These are phyloP conservation scores for Callospermophilus lateralis DNA, from an alignment of 2,113 vertebrate species.

Conservation along the genomic window DNA sequence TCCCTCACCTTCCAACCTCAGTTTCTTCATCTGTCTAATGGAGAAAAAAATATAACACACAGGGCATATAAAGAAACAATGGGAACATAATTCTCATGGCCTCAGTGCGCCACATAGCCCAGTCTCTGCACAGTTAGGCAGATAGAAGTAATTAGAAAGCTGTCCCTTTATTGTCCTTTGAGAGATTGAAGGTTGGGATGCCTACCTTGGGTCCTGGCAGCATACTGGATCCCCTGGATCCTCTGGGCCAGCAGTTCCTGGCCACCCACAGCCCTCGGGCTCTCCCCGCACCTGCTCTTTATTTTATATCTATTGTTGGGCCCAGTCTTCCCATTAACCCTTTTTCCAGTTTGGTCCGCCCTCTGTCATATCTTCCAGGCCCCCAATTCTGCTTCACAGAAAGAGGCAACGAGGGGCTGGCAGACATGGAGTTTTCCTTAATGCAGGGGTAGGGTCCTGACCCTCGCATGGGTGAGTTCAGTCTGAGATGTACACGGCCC, in stretches of 20 bases:
- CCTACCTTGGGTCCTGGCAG: neutral
- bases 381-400: neutral
- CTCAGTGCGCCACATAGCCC: accelerated
- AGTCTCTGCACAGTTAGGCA: neutral
- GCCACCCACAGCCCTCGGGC: too few relatives aligned
- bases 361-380: neutral
- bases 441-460: accelerated
- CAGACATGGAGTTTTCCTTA: neutral
- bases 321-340: neutral
- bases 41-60: neutral
- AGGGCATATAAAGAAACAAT: neutral
- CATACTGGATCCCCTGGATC: neutral
- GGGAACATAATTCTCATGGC: neutral
- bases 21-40: neutral
- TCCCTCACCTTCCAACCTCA: neutral
- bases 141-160: neutral
- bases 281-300: neutral
- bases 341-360: neutral
- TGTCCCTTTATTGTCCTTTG: neutral
- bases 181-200: neutral
- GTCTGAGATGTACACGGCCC: accelerated
- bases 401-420: neutral
- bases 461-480: accelerated
- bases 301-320: neutral
- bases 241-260: neutral